Evolutionary conservation across 2,797 vertebrate species (phyloP).

Genomic region (Epinephelus awoara): DNA sequence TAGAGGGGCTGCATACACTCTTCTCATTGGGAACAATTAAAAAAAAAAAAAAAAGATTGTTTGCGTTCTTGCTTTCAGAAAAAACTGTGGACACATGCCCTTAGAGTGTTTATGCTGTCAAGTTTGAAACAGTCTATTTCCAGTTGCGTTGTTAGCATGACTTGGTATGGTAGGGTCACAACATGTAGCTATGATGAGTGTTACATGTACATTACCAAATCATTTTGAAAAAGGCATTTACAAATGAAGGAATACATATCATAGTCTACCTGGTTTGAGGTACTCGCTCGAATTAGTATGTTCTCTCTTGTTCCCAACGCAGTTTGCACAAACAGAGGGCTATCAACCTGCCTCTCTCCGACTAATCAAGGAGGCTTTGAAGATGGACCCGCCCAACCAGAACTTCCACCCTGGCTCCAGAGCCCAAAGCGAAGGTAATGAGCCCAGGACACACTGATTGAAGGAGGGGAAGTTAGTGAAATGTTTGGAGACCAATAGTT

Average conservation of each 20-base stretch:
- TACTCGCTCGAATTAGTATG: background rate
- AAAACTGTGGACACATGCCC: no score
- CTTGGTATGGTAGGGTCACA: background rate
- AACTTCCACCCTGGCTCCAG: slow-evolving; percentile 67
- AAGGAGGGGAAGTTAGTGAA: slow-evolving; percentile 36
- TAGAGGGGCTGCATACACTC: no score
- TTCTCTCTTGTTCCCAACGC: slow-evolving; percentile 46
- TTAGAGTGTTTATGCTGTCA: no score
- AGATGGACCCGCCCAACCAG: slow-evolving; percentile 80
- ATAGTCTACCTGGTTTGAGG: background rate
- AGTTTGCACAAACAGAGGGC: slow-evolving; percentile 76
- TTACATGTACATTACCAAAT: background rate
- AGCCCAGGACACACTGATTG: slow-evolving; percentile 17
- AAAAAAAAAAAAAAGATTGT: no score
- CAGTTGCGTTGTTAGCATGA: background rate
- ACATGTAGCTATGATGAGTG: background rate
- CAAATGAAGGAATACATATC: background rate
- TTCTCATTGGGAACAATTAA: no score
- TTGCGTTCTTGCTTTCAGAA: no score
- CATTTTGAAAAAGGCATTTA: background rate
- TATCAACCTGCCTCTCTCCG: slow-evolving; percentile 85
- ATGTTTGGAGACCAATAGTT: slow-evolving; percentile 25
- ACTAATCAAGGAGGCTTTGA: slow-evolving; percentile 87
- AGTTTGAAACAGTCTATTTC: background rate
- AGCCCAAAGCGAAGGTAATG: slow-evolving; percentile 79